phyloP scores from a whole-genome alignment of 2,888 invertebrate species.

The Mactromeris polynyma region DNA sequence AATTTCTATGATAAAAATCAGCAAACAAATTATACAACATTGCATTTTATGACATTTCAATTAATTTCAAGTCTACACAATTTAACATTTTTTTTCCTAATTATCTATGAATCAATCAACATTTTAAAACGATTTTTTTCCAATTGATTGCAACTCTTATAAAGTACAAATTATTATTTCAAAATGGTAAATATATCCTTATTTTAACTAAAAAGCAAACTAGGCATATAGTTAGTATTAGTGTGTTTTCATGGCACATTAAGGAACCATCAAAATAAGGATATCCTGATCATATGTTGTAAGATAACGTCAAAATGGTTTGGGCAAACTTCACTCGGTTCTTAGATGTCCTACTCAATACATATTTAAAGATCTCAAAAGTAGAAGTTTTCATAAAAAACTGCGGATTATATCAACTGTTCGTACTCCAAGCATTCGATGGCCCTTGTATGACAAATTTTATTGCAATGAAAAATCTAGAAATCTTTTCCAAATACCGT shows the following conservation, averaged over 20 bases:
- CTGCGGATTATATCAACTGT: neutral
- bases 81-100: neutral
- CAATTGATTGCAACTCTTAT: no score
- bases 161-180: no score
- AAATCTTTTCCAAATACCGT: slow-evolving; percentile 6
- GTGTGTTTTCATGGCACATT: no score
- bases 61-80: slow-evolving; percentile 24
- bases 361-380: neutral
- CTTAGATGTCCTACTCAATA: neutral
- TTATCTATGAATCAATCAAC: no score
- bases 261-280: neutral
- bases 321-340: neutral
- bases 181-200: no score
- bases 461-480: slow-evolving; percentile 3
- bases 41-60: slow-evolving; percentile 50
- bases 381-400: neutral
- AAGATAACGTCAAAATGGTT: neutral
- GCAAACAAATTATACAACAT: slow-evolving; percentile 47
- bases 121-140: no score
- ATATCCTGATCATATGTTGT: neutral
- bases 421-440: neutral
- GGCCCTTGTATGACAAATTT: neutral
- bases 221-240: no score
- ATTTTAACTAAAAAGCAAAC: no score
- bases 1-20: slow-evolving; percentile 50